phyloP scores from a whole-genome alignment of 2,113 vertebrate genomes.

The Trinectes maculatus region DNA sequence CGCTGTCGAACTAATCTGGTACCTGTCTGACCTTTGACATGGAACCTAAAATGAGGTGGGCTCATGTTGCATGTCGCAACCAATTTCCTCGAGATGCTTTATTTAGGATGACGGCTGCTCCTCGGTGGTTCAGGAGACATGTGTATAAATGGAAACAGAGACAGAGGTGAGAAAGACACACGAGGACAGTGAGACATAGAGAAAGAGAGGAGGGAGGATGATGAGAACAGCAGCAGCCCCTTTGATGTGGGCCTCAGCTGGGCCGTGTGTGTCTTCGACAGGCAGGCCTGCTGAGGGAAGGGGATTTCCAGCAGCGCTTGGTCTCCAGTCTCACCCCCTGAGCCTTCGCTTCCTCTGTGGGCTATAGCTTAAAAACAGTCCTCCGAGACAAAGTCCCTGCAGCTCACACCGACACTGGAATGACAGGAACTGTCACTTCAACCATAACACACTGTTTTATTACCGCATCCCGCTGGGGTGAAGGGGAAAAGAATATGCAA shows the following conservation, averaged over 20 bases:
- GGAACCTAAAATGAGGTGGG: too few species aligned
- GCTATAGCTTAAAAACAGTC: slow-evolving; percentile 40
- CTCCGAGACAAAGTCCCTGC: background rate
- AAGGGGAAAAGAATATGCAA: background rate
- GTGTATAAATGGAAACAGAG: slow-evolving; percentile 49
- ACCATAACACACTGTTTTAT: background rate
- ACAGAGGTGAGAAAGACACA: slow-evolving; percentile 21
- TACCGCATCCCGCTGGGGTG: background rate
- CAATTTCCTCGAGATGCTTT: background rate
- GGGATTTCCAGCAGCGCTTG: slow-evolving; percentile 74
- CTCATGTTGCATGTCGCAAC: background rate
- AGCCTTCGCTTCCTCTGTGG: slow-evolving; percentile 61
- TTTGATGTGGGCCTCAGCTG: slow-evolving; percentile 71
- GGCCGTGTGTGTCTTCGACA: slow-evolving; percentile 33
- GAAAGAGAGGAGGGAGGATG: slow-evolving; percentile 52
- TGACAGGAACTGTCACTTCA: slow-evolving; percentile 12
- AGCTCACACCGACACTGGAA: slow-evolving; percentile 21
- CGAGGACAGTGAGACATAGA: slow-evolving; percentile 55
- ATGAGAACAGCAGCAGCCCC: slow-evolving; percentile 71
- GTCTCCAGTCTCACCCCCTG: slow-evolving; percentile 65
- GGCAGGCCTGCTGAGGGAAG: slow-evolving; percentile 61
- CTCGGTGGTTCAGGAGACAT: background rate
- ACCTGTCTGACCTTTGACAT: slow-evolving; percentile 4
- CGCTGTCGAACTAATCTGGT: background rate
- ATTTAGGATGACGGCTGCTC: background rate